Evolutionary conservation across 2,797 vertebrate genomes (phyloP).

Genomic region (Crocodylus rhombifer): DNA sequence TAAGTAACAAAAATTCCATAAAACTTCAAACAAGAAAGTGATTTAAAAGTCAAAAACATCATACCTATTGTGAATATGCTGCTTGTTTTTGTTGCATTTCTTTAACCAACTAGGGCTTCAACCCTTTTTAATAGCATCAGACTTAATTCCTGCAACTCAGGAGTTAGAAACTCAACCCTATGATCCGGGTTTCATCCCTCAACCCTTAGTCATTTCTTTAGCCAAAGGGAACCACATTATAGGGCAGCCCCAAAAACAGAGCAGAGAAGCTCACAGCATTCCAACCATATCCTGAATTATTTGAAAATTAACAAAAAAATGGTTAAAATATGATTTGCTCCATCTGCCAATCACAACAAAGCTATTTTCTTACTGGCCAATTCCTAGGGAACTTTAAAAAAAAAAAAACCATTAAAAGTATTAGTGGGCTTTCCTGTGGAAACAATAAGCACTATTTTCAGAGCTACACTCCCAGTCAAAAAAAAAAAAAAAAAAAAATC

Average conservation of each 20-base stretch:
- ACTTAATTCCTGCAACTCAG: neutral
- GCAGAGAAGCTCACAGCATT: neutral
- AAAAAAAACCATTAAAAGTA: too few relatives aligned
- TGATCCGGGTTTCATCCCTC: neutral
- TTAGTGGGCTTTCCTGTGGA: too few relatives aligned
- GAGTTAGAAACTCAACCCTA: neutral
- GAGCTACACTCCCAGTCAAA: neutral
- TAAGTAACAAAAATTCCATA: neutral
- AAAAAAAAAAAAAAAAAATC: neutral
- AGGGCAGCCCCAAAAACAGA: neutral
- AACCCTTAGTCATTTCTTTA: neutral
- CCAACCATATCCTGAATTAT: neutral
- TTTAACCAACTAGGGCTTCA: neutral
- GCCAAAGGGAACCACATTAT: neutral
- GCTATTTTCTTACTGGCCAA: neutral
- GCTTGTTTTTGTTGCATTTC: neutral
- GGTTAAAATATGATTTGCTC: neutral
- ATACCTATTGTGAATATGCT: neutral
- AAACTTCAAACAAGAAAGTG: too few relatives aligned
- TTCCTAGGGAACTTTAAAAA: neutral
- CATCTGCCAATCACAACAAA: neutral
- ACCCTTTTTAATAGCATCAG: neutral
- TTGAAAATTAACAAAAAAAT: too few relatives aligned
- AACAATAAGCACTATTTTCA: neutral
- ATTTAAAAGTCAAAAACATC: neutral